phyloP scores from a whole-genome alignment of 2,113 vertebrate genomes.

The Scytalopus superciliaris region DNA sequence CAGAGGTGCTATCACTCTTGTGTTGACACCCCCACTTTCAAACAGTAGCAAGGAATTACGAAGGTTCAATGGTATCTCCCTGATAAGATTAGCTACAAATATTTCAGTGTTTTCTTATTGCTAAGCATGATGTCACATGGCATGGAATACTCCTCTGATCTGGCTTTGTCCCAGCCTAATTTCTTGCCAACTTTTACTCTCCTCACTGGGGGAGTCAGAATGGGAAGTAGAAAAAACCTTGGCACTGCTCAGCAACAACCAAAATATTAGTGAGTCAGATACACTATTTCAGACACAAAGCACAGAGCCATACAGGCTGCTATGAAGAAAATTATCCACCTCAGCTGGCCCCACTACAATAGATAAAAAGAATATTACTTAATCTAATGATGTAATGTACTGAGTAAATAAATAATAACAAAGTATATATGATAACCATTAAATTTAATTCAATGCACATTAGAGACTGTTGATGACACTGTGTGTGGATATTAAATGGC shows the following conservation, averaged over 20 bases:
- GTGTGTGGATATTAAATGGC: neutral
- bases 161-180: neutral
- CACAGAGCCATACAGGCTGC: neutral
- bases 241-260: neutral
- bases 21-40: neutral
- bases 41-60: neutral
- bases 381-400: neutral
- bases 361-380: neutral
- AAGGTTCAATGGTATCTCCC: neutral
- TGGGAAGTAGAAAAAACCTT: neutral
- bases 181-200: neutral
- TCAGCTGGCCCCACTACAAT: neutral
- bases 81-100: neutral
- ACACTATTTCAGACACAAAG: neutral
- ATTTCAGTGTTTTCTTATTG: neutral
- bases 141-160: neutral
- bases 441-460: neutral
- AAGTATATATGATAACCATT: neutral
- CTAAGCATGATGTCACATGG: neutral
- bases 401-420: neutral
- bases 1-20: rapidly evolving
- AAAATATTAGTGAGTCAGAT: neutral
- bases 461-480: neutral
- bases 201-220: neutral
- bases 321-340: neutral